Base-by-base conservation (phyloP, 1,140 invertebrate genomes). In the Andricus grossulariae region DNA sequence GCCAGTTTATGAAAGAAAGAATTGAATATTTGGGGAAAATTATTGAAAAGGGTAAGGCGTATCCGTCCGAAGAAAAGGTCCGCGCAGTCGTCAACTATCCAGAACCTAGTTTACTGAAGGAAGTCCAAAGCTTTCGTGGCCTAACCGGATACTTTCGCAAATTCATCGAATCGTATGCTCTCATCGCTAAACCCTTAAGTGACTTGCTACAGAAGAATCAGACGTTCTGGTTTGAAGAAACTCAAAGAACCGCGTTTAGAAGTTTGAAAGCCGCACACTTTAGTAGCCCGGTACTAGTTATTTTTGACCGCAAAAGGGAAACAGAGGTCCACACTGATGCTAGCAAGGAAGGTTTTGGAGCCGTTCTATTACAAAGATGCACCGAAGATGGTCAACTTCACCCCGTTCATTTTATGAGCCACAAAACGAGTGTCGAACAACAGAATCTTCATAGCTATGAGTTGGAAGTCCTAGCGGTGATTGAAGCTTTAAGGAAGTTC, bases 251-350 rank as follows among this genome's bases (percentile, higher is more conserved):
- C n/a, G 75, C 83, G 49, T 81, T 80, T 70, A 45, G 80, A 13
- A 25, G 19, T 21, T 57, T 83, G 25, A 82, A 84, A 71, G 32
- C 18, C 21, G 52, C 72, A 50, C 55, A 82, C 19, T 50, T 76
- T 45, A 50, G 80, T 32, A 80, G 87, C 66, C 87, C 89, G 16
- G 85, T 91, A 13, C 72, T 90, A 16, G 83, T 78, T 45, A 86
- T 92, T 39, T 90, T 84, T 79, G 72, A 88, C 45, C 78, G 75
- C n/a, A 45, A 70, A 4, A 50, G 71, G 60, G 83, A 84, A 7
- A 87, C 89, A 7, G 86, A 91, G 75, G 16, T 91, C 2, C 88
- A 90, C 74, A 90, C 86, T 1, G 88, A 88, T 54, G 74, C 74
- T 3, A 32, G 18, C 60, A 57, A 66, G 18, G 60, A 70, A 4